These are phyloP conservation scores for Pemphredon lugubris DNA, from an alignment of 2,888 invertebrate species.

Conservation along the genomic window DNA sequence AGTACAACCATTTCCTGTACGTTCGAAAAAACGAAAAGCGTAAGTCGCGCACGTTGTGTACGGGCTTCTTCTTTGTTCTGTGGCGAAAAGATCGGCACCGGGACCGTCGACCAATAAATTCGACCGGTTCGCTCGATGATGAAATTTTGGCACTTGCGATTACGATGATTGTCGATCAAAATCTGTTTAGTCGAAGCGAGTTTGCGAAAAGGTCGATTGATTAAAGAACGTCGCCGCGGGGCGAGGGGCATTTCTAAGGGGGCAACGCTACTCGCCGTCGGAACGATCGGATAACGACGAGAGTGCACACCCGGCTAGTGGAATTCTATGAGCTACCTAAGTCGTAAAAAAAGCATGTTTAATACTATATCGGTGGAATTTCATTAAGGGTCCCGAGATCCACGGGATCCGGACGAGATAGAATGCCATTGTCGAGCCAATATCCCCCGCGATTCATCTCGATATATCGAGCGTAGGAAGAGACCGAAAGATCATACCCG, in stretches of 20 bases:
- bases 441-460: conserved; percentile 22
- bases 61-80: no score
- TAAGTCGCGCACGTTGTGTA: no score
- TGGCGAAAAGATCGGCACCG: no score
- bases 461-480: conserved; percentile 15
- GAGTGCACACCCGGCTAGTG: conserved; percentile 13
- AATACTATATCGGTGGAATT: conserved; percentile 26
- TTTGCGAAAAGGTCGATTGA: not conserved
- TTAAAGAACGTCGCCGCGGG: not conserved
- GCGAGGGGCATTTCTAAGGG: no score
- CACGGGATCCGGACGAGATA: conserved; percentile 15
- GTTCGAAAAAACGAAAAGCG: conserved; percentile 18
- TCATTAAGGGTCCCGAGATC: conserved; percentile 18
- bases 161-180: conserved; percentile 41
- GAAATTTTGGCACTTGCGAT: conserved; percentile 44
- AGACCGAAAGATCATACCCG: conserved; percentile 5
- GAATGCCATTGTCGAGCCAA: conserved; percentile 32
- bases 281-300: conserved; percentile 6
- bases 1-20: conserved; percentile 50
- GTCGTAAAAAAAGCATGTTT: conserved; percentile 15
- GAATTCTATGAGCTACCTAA: conserved; percentile 12
- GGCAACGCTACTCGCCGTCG: not conserved
- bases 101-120: conserved; percentile 20
- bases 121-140: conserved; percentile 1
- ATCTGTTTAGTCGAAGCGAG: not conserved